Conservation (phyloP, 2,797 vertebrate species). For the Loriculus beryllinus region DNA sequence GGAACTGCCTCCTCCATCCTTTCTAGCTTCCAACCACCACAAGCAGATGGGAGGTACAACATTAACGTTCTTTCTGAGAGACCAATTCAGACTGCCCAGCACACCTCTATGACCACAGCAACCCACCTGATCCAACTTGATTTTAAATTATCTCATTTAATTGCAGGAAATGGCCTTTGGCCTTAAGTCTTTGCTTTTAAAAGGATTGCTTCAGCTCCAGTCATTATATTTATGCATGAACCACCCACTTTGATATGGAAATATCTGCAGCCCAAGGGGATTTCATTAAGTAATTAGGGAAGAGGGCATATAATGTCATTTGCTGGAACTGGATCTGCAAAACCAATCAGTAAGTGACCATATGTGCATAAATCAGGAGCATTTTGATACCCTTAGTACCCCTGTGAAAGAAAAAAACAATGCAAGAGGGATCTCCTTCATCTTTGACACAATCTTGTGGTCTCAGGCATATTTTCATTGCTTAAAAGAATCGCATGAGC, state of each 20-base stretch:
- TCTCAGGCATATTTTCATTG: slow-evolving; percentile 8
- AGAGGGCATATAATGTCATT: slow-evolving; percentile 23
- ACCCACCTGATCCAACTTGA: slow-evolving; percentile 2
- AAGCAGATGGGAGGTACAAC: not conserved
- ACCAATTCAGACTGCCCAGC: not conserved
- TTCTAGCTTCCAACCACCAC: not conserved
- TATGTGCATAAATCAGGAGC: not conserved
- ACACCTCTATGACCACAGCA: not conserved
- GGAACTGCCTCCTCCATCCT: not conserved
- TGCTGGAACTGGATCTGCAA: slow-evolving; percentile 38
- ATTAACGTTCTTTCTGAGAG: not conserved
- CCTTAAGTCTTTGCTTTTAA: slow-evolving; percentile 55
- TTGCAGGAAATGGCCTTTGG: slow-evolving; percentile 34
- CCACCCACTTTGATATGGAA: slow-evolving; percentile 43
- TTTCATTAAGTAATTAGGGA: slow-evolving; percentile 69
- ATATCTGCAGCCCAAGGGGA: slow-evolving; percentile 19
- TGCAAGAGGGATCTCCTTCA: not conserved
- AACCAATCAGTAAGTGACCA: slow-evolving; percentile 42
- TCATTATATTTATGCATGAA: slow-evolving; percentile 23
- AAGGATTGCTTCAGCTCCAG: slow-evolving; percentile 42
- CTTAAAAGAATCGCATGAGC: slow-evolving; percentile 2
- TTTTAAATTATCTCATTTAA: slow-evolving; percentile 44
- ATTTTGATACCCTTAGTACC: not conserved
- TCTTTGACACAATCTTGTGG: not conserved
- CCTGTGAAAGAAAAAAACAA: not conserved